Conservation (phyloP, 2,113 vertebrate species). For the Neogale vison region DNA sequence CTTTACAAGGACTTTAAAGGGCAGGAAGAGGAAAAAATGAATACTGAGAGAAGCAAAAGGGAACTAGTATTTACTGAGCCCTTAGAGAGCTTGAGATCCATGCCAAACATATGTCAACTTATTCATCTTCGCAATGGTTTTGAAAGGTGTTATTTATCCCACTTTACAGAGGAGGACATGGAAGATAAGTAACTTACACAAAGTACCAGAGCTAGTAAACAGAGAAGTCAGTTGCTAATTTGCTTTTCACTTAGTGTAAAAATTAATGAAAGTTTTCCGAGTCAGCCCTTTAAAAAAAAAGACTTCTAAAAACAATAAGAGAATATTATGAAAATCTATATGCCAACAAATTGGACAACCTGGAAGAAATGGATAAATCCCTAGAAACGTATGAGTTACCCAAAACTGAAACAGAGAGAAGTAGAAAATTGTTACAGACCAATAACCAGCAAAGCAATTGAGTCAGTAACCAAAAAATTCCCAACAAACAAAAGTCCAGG, state of each 20-base stretch:
- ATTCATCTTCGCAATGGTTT: background rate
- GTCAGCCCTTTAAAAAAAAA: background rate
- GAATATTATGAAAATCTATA: background rate
- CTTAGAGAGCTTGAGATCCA: background rate
- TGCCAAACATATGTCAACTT: background rate
- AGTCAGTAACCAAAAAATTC: background rate
- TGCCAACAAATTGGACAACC: background rate
- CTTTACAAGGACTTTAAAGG: background rate
- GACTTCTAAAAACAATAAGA: background rate
- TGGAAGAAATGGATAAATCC: background rate
- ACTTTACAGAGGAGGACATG: constrained; percentile 14
- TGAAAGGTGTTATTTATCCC: background rate
- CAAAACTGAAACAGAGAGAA: background rate
- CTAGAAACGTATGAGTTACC: background rate
- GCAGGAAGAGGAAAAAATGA: background rate
- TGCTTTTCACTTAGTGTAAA: background rate
- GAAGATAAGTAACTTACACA: background rate
- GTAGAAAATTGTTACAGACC: background rate
- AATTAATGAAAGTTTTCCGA: constrained; percentile 17
- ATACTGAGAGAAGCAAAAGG: background rate
- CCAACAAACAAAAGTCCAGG: too few relatives aligned
- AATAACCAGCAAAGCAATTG: background rate
- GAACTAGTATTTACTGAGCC: background rate
- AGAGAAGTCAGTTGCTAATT: background rate
- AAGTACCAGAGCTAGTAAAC: background rate